phyloP scores from a whole-genome alignment of 1,140 invertebrate species.

The Aradophagus sp. region DNA sequence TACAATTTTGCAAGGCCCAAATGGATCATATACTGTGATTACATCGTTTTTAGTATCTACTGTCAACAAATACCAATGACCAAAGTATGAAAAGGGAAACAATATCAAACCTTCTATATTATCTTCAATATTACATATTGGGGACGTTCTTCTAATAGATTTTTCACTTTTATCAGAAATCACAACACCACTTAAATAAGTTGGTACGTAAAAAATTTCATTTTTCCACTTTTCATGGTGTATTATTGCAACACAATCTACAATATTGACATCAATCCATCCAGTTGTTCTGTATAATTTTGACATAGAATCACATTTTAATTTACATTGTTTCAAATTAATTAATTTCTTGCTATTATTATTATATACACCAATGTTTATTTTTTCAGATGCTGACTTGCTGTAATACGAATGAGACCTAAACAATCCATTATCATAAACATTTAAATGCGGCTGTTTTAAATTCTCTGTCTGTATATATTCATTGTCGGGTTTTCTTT shows the following conservation, averaged over 20 bases:
- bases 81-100: slow-evolving; percentile 20
- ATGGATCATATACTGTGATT: slow-evolving; percentile 37
- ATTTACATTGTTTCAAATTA: background rate
- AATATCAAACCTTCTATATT: slow-evolving; percentile 13
- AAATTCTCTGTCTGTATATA: no score
- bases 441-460: no score
- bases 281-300: slow-evolving; percentile 6
- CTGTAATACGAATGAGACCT: no score
- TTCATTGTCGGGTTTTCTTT: no score
- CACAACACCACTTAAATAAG: slow-evolving; percentile 5
- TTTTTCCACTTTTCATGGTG: slow-evolving; percentile 21
- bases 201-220: slow-evolving; percentile 27
- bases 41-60: slow-evolving; percentile 14
- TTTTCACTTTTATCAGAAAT: no score
- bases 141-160: background rate
- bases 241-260: slow-evolving; percentile 18
- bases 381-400: no score
- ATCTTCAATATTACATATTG: slow-evolving; percentile 3
- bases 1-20: slow-evolving; percentile 6
- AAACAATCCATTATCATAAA: no score
- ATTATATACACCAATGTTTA: no score
- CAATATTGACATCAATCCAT: slow-evolving; percentile 34
- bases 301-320: slow-evolving; percentile 7
- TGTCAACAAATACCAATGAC: slow-evolving; percentile 35
- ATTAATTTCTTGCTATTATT: background rate